Conservation (phyloP, 2,888 invertebrate species). For the Ochropacha duplaris region DNA sequence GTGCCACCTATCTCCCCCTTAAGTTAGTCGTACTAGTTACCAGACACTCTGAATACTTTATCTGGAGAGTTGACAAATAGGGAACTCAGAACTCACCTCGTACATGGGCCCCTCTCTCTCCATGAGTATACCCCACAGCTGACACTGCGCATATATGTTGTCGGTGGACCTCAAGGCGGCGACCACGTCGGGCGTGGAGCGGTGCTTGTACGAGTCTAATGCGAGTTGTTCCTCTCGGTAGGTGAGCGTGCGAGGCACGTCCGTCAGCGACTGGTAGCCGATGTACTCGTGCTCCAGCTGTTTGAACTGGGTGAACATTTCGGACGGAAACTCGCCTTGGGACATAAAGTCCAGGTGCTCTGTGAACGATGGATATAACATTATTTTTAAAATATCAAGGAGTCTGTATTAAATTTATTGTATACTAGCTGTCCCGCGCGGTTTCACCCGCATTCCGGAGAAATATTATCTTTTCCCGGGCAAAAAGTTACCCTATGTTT, state of each 20-base stretch:
- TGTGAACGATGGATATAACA: conserved; percentile 39
- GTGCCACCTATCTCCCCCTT: no score
- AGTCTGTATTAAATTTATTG: no score
- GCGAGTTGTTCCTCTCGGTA: conserved; percentile 85
- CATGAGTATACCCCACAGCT: conserved; percentile 91
- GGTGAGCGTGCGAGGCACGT: conserved; percentile 92
- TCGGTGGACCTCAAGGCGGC: conserved; percentile 86
- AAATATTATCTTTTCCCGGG: no score
- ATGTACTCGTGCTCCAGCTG: conserved; percentile 96
- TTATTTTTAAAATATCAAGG: background rate
- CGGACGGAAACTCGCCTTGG: conserved; percentile 88
- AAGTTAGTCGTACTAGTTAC: no score
- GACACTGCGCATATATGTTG: conserved; percentile 91
- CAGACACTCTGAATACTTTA: no score
- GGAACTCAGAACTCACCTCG: conserved; percentile 78
- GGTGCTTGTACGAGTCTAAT: conserved; percentile 27
- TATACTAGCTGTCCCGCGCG: no score
- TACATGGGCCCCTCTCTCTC: conserved; percentile 92
- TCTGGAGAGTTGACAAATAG: no score
- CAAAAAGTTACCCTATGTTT: no score
- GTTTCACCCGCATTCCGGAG: no score
- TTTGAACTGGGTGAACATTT: conserved; percentile 91
- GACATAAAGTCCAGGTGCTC: conserved; percentile 99
- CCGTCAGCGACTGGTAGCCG: conserved; percentile 97
- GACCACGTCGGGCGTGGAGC: conserved; percentile 89